Evolutionary conservation across 2,888 invertebrate genomes (phyloP).

Genomic region (Metopia argyrocephala): DNA sequence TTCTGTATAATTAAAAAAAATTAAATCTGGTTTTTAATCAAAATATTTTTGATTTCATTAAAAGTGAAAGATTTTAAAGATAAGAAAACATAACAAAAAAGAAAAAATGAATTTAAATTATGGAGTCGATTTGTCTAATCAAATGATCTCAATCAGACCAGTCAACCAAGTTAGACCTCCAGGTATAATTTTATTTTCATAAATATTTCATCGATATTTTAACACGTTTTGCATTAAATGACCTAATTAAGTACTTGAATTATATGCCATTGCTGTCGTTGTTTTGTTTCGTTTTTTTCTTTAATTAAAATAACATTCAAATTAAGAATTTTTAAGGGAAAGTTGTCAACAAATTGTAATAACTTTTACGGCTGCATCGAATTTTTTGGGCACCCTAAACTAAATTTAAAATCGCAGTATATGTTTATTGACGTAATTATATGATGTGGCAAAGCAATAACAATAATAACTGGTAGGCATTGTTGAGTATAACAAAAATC

Average conservation of each 20-base stretch:
- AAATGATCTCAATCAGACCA: not conserved
- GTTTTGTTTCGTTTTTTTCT: too few species aligned
- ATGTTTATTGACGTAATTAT: too few species aligned
- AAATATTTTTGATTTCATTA: conserved; percentile 8
- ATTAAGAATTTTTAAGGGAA: too few species aligned
- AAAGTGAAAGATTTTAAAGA: conserved; percentile 43
- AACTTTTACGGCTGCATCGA: too few species aligned
- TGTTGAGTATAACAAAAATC: too few species aligned
- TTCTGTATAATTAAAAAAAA: not conserved
- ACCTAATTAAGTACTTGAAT: not conserved
- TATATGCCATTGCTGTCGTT: too few species aligned
- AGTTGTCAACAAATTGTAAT: too few species aligned
- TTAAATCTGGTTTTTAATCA: not conserved
- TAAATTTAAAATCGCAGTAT: too few species aligned
- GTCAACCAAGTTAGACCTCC: conserved; percentile 2
- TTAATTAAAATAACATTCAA: too few species aligned
- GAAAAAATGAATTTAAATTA: conserved; percentile 29
- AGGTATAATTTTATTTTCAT: conserved; percentile 9
- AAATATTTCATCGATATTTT: conserved; percentile 6
- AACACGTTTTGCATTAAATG: not conserved
- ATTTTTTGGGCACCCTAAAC: too few species aligned
- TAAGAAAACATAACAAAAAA: not conserved
- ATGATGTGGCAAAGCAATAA: too few species aligned
- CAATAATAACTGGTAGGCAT: too few species aligned
- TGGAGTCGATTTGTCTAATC: conserved; percentile 58